Conservation (phyloP, 2,113 vertebrate genomes). For the Chitala chitala region DNA sequence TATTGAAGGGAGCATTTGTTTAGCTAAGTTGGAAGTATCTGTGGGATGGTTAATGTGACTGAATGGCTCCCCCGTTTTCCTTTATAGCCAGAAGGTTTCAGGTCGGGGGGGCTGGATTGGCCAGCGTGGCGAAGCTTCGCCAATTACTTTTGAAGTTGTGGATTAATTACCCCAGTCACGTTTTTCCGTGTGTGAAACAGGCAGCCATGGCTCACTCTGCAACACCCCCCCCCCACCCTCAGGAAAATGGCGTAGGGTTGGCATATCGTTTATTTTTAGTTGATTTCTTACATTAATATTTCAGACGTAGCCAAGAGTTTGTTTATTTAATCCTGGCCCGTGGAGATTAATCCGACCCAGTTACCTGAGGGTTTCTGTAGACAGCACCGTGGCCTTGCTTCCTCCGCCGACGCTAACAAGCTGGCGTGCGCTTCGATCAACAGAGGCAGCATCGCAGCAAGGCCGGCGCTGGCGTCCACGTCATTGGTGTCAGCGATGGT, state of each 20-base stretch:
- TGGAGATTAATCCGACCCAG: slow-evolving; percentile 30
- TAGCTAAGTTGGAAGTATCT: slow-evolving; percentile 8
- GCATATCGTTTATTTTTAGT: slow-evolving; percentile 11
- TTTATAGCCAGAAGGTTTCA: slow-evolving; percentile 15
- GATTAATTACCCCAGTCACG: background rate
- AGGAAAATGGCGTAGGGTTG: background rate
- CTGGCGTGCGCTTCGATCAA: background rate
- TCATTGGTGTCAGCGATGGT: background rate
- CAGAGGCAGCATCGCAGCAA: too few relatives aligned
- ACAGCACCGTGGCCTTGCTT: slow-evolving; percentile 4
- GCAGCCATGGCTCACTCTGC: background rate
- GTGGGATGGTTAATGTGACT: slow-evolving; percentile 23
- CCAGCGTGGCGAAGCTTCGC: background rate
- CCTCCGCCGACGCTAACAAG: background rate
- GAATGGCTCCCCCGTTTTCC: slow-evolving; percentile 19
- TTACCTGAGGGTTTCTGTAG: slow-evolving; percentile 23
- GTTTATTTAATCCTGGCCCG: slow-evolving; percentile 21
- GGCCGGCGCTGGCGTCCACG: too few relatives aligned
- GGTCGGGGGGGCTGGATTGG: background rate
- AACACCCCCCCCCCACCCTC: background rate
- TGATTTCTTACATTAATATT: slow-evolving; percentile 18
- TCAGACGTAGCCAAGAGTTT: slow-evolving; percentile 19
- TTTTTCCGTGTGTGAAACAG: slow-evolving; percentile 6
- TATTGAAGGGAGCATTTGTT: slow-evolving; percentile 17
- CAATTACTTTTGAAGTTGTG: slow-evolving; percentile 9